Evolutionary conservation across 2,888 invertebrate genomes (phyloP), one percentile per base, ranked within the genome.

Genomic region (Monoplex corrugatus): DNA sequence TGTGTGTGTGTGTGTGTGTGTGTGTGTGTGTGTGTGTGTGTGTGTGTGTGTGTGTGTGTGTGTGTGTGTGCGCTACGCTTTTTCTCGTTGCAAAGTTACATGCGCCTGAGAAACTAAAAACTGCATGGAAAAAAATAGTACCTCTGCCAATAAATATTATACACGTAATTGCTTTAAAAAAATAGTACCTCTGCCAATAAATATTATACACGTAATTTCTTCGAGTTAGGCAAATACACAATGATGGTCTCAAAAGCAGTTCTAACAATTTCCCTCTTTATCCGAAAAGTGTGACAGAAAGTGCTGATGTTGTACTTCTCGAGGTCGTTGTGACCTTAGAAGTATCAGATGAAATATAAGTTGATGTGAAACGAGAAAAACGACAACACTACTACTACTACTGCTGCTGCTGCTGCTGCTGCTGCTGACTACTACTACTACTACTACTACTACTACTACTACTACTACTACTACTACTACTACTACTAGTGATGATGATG

Each of bases 31-130:
- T 63, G 63, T 63, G 63, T 63, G 63, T 63, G 63, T 63, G 63
- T 63, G 63, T 63, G 63, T 82, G 40, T 82, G 32, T 82, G 82
- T 82, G 82, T 82, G 38, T 35, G 32, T 35, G 32, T 78, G 38
- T 35, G 38, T 50, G 50, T 50, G 50, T 50, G 50, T 50, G 68
- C 3, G 68, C 32, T 28, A 23, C 10, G 8, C 10, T 10, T 28
- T 57, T 57, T 50, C 50, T 13, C 19, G 57, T 2, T 16, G 57
- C 1, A 10, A 57, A 23, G 10, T 19, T 50, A 8, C 50, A 50
- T 50, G 10, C 50, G 57, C 19, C 1, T 16, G 1, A 57, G 57
- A 5, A 2, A 23, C 57, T 28, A 5, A 57, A 57, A 57, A 28
- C 16, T 2, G 57, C 50, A 50, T 13, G 16, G 16, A 50, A 50